Evolutionary conservation across 1,140 invertebrate species (phyloP).

Genomic region (Bombus impatiens): DNA sequence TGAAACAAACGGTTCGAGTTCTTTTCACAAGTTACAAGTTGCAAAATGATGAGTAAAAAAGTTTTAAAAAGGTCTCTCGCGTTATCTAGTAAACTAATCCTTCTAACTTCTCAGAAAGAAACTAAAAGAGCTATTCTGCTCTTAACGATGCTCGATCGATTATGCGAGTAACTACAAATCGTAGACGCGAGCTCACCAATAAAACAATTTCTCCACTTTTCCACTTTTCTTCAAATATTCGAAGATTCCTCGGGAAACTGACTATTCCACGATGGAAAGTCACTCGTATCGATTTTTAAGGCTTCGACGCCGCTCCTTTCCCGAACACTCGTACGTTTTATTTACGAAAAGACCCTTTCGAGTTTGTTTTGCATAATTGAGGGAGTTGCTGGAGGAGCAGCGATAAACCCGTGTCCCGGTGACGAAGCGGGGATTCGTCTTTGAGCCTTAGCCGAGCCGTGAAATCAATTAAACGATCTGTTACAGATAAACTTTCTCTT

Average conservation of each 20-base stretch:
- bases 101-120: too few species aligned
- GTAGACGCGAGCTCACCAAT: too few species aligned
- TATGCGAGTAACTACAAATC: too few species aligned
- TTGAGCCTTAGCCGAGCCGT: conserved; percentile 36
- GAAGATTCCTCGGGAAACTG: not conserved
- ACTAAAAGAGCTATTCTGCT: not conserved
- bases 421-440: conserved; percentile 6
- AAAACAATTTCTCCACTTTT: too few species aligned
- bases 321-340: not conserved
- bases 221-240: too few species aligned
- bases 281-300: not conserved
- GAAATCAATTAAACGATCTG: conserved; percentile 64
- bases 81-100: too few species aligned
- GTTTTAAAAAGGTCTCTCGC: too few species aligned
- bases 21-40: too few species aligned
- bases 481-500: conserved; percentile 48
- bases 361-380: conserved; percentile 42
- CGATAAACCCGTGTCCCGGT: conserved; percentile 24
- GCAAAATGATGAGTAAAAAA: too few species aligned
- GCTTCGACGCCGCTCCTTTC: not conserved
- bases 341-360: not conserved
- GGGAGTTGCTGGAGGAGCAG: conserved; percentile 3
- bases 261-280: not conserved
- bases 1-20: too few species aligned
- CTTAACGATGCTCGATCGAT: not conserved